phyloP scores from a whole-genome alignment of 2,113 vertebrate species.

The Formicarius rufipectus region DNA sequence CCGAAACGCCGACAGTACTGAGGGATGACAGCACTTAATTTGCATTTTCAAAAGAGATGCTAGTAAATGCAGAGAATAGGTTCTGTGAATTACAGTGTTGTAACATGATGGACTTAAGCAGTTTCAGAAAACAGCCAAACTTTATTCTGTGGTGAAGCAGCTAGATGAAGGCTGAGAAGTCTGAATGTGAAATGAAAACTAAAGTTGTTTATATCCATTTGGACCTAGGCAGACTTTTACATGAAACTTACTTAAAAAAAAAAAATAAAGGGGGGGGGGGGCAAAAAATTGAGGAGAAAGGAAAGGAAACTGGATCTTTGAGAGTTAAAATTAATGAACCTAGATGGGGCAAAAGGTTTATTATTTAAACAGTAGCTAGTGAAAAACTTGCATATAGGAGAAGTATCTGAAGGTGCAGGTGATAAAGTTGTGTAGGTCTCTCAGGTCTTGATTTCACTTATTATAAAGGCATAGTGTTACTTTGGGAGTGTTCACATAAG shows the following conservation, averaged over 20 bases:
- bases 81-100: not conserved
- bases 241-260: not conserved
- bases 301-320: not conserved
- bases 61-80: not conserved
- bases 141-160: not conserved
- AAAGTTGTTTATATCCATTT: not conserved
- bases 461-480: not conserved
- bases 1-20: accelerated
- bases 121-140: not conserved
- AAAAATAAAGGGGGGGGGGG: not conserved
- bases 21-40: not conserved
- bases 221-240: not conserved
- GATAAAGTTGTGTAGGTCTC: not conserved
- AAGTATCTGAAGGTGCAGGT: not conserved
- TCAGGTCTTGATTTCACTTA: not conserved
- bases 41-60: not conserved
- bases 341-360: not conserved
- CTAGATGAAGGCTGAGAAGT: not conserved
- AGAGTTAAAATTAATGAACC: not conserved
- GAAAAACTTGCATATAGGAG: not conserved
- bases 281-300: too few species aligned
- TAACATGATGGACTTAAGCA: not conserved
- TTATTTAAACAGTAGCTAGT: conserved; percentile 28
- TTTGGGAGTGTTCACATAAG: not conserved
- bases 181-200: not conserved